Evolutionary conservation across 2,113 vertebrate species (phyloP), one percentile per base, ranked within the genome.

Genomic region (Stegastes partitus): DNA sequence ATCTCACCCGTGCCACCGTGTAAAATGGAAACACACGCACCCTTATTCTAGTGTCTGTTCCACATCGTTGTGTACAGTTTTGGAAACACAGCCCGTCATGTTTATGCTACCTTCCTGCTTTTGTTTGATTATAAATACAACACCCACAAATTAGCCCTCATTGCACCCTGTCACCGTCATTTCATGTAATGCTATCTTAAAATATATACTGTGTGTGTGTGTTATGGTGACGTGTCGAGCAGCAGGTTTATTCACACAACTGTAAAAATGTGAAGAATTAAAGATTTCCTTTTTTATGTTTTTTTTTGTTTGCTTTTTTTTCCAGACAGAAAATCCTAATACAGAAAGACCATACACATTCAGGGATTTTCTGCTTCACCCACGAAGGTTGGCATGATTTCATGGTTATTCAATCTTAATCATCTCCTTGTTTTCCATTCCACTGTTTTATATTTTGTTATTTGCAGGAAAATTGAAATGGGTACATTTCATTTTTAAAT

Each of bases 311-410:
- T 39, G n/a, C n/a, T 66, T 84, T 81, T 94, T 92, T 79, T 95
- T 95, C 77, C 95, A 99, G 98, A 99, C 97, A 91, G 98, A 99
- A 96, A 96, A 98, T 93, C 96, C 97, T 84, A 95, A 93, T 82
- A 92, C 94, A 86, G 97, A 98, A 92, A 96, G 98, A 90, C 98
- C 97, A 62, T 99, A 97, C 89, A 98, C 98, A 10, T 99, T 98
- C 93, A 99, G 97, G 93, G 97, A 99, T 93, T 99, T 99, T 93
- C 94, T 98, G 87, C 97, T 99, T 95, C 98, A 98, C 81, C 97
- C 98, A 57, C 96, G 97, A 95, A 99, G 97, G 98, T 98, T 83
- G 79, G 95, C 83, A 59, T 86, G 55, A 69, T 81, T 61, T 82
- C 66, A 85, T 87, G 45, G 8, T 75, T 84, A 44, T 76, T 58